phyloP scores from a whole-genome alignment of 2,888 invertebrate species.

The Meganola albula region DNA sequence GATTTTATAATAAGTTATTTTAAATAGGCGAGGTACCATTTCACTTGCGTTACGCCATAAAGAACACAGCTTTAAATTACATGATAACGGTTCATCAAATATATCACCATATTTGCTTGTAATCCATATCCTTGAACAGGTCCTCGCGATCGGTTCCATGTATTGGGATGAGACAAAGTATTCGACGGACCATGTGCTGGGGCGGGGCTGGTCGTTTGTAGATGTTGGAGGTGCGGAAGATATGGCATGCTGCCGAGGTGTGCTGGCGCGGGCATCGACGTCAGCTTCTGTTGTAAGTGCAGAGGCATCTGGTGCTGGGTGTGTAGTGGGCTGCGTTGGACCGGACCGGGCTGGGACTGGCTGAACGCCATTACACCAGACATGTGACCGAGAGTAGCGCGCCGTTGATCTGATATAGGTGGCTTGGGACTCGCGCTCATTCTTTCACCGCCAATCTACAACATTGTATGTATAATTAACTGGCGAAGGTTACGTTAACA shows the following conservation, averaged over 20 bases:
- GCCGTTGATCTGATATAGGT: constrained; percentile 44
- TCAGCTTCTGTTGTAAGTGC: constrained; percentile 43
- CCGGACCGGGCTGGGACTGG: constrained; percentile 6
- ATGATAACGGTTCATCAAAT: too few species aligned
- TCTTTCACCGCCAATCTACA: constrained; percentile 53
- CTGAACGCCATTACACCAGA: constrained; percentile 19
- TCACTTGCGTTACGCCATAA: too few species aligned
- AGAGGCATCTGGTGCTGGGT: constrained; percentile 32
- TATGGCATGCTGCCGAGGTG: constrained; percentile 64
- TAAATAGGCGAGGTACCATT: too few species aligned
- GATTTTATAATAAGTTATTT: too few species aligned
- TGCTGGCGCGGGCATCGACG: constrained; percentile 26
- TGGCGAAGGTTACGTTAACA: too few species aligned
- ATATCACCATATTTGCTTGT: constrained; percentile 47
- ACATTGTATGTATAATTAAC: too few species aligned
- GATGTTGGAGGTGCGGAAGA: constrained; percentile 42
- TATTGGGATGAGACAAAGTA: constrained; percentile 45
- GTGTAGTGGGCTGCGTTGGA: constrained; percentile 24
- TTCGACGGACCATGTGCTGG: constrained; percentile 39
- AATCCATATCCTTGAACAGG: constrained; percentile 53
- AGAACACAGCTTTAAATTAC: too few species aligned
- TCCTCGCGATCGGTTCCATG: constrained; percentile 54
- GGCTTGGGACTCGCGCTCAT: constrained; percentile 59
- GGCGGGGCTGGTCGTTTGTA: constrained; percentile 28
- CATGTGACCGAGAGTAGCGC: constrained; percentile 41